Base-by-base conservation (phyloP, 2,888 invertebrate genomes). In the Bhutanitis thaidina region DNA sequence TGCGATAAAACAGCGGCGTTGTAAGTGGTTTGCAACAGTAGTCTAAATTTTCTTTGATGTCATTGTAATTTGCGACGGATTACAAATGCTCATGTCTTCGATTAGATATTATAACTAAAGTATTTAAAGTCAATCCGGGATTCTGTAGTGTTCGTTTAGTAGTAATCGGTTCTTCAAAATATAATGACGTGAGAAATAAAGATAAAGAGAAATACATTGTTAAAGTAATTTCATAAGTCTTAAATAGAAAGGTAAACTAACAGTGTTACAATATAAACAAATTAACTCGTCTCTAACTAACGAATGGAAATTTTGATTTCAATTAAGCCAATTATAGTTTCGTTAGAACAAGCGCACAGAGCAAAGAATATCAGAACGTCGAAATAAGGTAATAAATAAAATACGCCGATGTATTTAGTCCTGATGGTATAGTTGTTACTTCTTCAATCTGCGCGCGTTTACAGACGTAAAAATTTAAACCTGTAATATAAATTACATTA, bases 321-420 rank as follows among this genome's bases (percentile, higher is more conserved):
- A 46, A 37, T 1, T 3, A 25, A 30, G 32, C 51, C 45, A 52
- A 46, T 52, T 20, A 14, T 36, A 51, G 40, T 51, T 46, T 37
- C 41, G 51, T 52, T 52, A 52, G 51, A 52, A 52, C 51, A 52
- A 52, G 51, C 51, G 51, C 51, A 52, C 51, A 52, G 51, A 46
- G 32, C 36, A 46, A 46, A 46, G 51, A 52, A 43, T 37, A 46
- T 44, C 32, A 41, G 32, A 46, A 46, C 32, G 9, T 40, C 7
- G 36, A 51, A 1, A 20, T 15, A 39, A 29, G 1, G 9, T 35
- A 32, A 37, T 29, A 35, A 34, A 20, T 3, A 20, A 32, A 36
- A 41, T 30, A 10, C 45, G 50, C 14, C 36, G 51, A 41, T 9
- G 37, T 7, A 15, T 41, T 25, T 36, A 29, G 49, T 32, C 30